Evolutionary conservation across 2,113 vertebrate species (phyloP).

Genomic region (Ranitomeya imitator): DNA sequence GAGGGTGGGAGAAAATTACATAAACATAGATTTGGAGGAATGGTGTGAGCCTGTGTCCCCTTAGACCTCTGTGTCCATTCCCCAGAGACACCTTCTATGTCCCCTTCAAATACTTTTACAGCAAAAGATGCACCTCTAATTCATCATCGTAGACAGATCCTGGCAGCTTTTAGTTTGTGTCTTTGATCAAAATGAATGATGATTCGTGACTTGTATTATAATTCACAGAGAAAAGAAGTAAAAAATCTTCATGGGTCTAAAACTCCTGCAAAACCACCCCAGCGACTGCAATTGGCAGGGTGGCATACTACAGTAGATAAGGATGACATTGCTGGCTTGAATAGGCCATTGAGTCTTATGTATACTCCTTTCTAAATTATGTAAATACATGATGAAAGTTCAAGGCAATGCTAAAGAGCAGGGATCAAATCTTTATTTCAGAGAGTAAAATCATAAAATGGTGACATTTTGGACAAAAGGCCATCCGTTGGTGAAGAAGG

Average conservation of each 20-base stretch:
- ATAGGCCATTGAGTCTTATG: too few species aligned
- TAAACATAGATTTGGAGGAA: conserved; percentile 31
- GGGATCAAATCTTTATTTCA: too few species aligned
- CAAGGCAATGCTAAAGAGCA: too few species aligned
- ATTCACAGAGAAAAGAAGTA: conserved; percentile 61
- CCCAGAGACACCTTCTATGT: neutral
- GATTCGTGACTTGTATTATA: conserved; percentile 29
- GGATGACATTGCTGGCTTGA: neutral
- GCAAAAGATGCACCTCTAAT: conserved; percentile 4
- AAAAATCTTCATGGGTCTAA: neutral
- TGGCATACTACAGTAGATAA: too few species aligned
- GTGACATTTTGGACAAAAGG: too few species aligned
- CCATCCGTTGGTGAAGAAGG: too few species aligned
- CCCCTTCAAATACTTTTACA: conserved; percentile 14
- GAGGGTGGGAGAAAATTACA: neutral
- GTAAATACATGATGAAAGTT: too few species aligned
- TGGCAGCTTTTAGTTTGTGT: conserved; percentile 38
- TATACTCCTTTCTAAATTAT: neutral
- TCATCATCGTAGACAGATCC: conserved; percentile 28
- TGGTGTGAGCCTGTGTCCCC: neutral
- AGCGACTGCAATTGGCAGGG: neutral
- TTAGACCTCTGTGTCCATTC: neutral
- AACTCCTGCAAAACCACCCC: neutral
- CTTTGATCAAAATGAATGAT: conserved; percentile 43
- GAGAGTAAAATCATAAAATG: too few species aligned